These are phyloP conservation scores for Octomys mimax DNA, from an alignment of 2,797 vertebrate genomes.

Conservation along the genomic window DNA sequence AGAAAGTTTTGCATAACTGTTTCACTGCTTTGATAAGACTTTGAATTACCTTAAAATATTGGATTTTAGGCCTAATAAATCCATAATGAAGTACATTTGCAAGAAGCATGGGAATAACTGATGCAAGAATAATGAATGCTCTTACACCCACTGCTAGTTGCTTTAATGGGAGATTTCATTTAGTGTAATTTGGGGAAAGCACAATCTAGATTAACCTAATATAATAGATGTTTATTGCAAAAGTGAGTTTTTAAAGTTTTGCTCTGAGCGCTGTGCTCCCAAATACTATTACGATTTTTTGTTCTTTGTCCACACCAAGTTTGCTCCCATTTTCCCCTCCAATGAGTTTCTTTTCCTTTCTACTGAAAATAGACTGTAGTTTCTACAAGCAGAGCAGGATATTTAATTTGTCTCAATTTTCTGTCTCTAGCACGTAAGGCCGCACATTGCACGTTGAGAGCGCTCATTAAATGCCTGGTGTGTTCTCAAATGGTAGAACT, in stretches of 20 bases:
- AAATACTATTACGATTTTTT: neutral
- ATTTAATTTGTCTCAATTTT: neutral
- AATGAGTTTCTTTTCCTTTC: neutral
- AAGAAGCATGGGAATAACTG: conserved; percentile 59
- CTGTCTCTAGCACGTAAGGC: neutral
- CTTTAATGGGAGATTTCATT: conserved; percentile 67
- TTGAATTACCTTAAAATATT: conserved; percentile 44
- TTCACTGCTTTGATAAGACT: conserved; percentile 60
- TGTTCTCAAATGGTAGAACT: neutral
- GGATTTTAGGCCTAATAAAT: conserved; percentile 51
- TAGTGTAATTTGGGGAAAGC: conserved; percentile 65
- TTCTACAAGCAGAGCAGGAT: neutral
- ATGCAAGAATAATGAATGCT: conserved; percentile 62
- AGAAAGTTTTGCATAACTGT: conserved; percentile 60
- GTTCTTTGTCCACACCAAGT: neutral
- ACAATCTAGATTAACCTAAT: conserved; percentile 50
- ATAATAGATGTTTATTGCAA: conserved; percentile 51
- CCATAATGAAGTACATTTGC: conserved; percentile 35
- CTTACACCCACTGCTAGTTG: conserved; percentile 51
- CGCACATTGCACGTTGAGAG: neutral
- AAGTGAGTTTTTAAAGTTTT: conserved; percentile 59
- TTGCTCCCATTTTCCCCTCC: neutral
- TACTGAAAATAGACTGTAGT: neutral
- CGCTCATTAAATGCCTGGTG: neutral
- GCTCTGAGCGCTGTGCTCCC: neutral